These are phyloP conservation scores for Mirza zaza DNA, from an alignment of 2,113 vertebrate genomes.

Conservation along the genomic window DNA sequence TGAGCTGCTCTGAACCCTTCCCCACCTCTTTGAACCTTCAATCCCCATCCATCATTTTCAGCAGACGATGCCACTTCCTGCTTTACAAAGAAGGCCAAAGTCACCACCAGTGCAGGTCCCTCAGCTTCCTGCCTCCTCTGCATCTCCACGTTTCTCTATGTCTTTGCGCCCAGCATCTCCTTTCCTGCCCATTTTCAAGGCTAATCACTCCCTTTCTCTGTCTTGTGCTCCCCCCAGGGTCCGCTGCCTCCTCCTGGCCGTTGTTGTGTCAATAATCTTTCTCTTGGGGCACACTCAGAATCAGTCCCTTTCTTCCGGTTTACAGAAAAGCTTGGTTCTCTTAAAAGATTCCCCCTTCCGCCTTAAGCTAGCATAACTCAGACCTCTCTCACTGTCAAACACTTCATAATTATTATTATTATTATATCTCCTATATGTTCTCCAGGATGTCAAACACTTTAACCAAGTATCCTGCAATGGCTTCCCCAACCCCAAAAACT, in stretches of 20 bases:
- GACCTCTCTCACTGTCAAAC: neutral
- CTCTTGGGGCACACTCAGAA: neutral
- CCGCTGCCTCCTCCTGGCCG: neutral
- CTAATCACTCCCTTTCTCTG: neutral
- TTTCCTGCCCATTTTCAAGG: neutral
- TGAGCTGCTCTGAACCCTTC: neutral
- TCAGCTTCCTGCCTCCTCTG: neutral
- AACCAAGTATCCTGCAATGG: neutral
- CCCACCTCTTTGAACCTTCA: neutral
- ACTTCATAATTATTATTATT: neutral
- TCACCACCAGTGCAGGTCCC: neutral
- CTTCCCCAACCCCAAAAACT: neutral
- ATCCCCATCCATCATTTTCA: neutral
- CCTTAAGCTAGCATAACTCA: neutral
- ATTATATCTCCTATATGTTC: too few species aligned
- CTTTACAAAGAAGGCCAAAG: neutral
- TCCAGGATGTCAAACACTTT: neutral
- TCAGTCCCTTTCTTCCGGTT: neutral
- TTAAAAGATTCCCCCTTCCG: neutral
- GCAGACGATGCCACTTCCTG: neutral
- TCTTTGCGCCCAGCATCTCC: neutral
- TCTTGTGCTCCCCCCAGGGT: neutral
- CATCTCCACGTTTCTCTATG: neutral
- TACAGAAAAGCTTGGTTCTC: neutral
- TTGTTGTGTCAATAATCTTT: neutral